A percentile compares a stretch with the other conserved stretches of the same genome.
Evolutionary conservation across 2,113 vertebrate genomes (phyloP).

Genomic region (Plestiodon gilberti): DNA sequence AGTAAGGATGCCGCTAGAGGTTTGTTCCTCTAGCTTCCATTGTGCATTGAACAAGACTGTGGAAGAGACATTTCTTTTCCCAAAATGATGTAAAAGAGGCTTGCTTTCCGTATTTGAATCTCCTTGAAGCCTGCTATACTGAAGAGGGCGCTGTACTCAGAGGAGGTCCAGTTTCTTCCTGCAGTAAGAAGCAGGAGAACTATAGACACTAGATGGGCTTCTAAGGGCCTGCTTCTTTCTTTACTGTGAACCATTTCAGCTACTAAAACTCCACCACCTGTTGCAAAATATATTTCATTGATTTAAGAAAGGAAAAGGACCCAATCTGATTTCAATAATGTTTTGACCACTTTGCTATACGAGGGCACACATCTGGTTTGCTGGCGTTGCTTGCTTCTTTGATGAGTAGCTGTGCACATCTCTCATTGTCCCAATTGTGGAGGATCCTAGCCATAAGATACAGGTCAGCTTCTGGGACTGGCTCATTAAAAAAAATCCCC

Average conservation of each 20-base stretch:
- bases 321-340: too few species aligned
- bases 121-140: slow-evolving; percentile 78
- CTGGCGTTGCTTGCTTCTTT: slow-evolving; percentile 77
- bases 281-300: background rate
- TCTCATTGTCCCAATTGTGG: slow-evolving; percentile 87
- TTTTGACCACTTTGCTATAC: background rate
- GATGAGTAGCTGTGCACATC: slow-evolving; percentile 79
- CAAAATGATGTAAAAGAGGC: slow-evolving; percentile 81
- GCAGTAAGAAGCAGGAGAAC: slow-evolving; percentile 90
- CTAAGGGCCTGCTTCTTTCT: slow-evolving; percentile 80
- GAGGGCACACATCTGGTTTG: slow-evolving; percentile 76
- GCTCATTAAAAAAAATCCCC: slow-evolving; percentile 89
- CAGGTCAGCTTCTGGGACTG: slow-evolving; percentile 83
- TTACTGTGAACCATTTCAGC: slow-evolving; percentile 81
- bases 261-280: slow-evolving; percentile 83
- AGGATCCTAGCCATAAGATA: slow-evolving; percentile 88
- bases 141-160: slow-evolving; percentile 78
- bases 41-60: background rate
- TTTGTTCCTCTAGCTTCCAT: background rate
- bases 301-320: too few species aligned
- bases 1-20: background rate
- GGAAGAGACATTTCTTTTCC: slow-evolving; percentile 69
- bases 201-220: slow-evolving; percentile 80
- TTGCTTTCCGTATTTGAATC: slow-evolving; percentile 71
- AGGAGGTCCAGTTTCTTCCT: slow-evolving; percentile 80